Conservation (phyloP, 35 echinoderm and acorn worm genomes). For the Eucidaris tribuloides region DNA sequence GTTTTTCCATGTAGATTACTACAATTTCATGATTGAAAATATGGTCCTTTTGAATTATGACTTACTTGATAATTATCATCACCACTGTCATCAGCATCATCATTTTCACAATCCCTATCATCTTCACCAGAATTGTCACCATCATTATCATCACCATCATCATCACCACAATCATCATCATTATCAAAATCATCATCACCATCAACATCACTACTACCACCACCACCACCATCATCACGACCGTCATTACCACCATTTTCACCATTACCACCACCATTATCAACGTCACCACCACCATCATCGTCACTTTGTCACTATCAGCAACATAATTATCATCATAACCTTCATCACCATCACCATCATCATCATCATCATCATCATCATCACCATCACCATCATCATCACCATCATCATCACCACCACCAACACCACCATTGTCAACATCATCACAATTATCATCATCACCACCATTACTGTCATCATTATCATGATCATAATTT, state of each 20-base stretch:
- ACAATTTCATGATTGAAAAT: too few relatives aligned
- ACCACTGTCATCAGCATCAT: not conserved
- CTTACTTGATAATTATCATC: too few relatives aligned
- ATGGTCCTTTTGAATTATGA: too few relatives aligned
- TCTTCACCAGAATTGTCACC: not conserved
- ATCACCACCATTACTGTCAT: not conserved
- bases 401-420: not conserved
- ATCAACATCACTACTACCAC: not conserved
- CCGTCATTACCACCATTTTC: not conserved
- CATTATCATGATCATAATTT: not conserved
- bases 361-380: not conserved
- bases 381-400: not conserved
- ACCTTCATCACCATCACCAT: not conserved
- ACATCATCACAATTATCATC: not conserved
- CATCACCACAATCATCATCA: not conserved
- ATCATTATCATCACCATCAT: not conserved
- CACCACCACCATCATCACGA: constrained; percentile 1
- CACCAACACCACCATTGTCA: not conserved
- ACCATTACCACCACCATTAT: not conserved
- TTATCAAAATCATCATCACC: not conserved
- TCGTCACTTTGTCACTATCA: not conserved
- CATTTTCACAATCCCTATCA: not conserved
- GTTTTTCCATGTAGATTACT: too few relatives aligned
- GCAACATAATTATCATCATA: not conserved
- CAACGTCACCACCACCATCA: not conserved